Conservation (phyloP, 2,888 invertebrate genomes). For the Acrobasis repandana region DNA sequence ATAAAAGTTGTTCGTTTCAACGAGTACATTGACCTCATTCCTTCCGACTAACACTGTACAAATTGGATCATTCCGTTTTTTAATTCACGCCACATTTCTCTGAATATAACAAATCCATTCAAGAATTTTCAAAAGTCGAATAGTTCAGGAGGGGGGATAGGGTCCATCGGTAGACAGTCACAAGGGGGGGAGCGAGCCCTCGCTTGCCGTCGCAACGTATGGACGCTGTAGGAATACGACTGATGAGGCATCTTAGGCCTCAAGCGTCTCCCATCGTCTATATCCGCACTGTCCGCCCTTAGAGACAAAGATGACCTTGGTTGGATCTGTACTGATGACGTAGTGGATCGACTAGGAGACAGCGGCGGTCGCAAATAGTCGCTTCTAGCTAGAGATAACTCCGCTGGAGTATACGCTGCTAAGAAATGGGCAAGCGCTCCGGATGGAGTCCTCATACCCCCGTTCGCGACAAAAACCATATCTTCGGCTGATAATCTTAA, state of each 20-base stretch:
- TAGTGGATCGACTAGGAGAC: constrained; percentile 39
- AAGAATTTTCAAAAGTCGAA: constrained; percentile 60
- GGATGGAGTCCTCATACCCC: constrained; percentile 63
- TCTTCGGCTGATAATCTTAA: constrained; percentile 73
- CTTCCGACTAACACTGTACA: no score
- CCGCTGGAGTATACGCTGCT: constrained; percentile 55
- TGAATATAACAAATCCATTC: not conserved
- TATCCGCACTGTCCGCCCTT: constrained; percentile 51
- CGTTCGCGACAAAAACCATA: constrained; percentile 74
- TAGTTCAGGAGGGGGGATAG: constrained; percentile 73
- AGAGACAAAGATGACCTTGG: constrained; percentile 65
- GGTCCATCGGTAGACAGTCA: constrained; percentile 61
- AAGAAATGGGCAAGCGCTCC: constrained; percentile 72
- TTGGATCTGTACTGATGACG: constrained; percentile 33
- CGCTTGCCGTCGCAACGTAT: constrained; percentile 52
- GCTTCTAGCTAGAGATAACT: constrained; percentile 52
- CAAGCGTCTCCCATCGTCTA: constrained; percentile 31
- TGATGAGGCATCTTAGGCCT: constrained; percentile 42
- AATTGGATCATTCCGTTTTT: constrained; percentile 31
- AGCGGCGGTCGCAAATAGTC: constrained; percentile 60
- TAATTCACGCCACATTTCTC: constrained; percentile 24
- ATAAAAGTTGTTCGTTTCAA: no score
- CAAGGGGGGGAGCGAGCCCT: constrained; percentile 46
- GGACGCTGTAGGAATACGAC: constrained; percentile 52
- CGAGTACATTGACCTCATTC: no score